Base-by-base conservation (phyloP, 2,113 vertebrate species). In the Tursiops truncatus region DNA sequence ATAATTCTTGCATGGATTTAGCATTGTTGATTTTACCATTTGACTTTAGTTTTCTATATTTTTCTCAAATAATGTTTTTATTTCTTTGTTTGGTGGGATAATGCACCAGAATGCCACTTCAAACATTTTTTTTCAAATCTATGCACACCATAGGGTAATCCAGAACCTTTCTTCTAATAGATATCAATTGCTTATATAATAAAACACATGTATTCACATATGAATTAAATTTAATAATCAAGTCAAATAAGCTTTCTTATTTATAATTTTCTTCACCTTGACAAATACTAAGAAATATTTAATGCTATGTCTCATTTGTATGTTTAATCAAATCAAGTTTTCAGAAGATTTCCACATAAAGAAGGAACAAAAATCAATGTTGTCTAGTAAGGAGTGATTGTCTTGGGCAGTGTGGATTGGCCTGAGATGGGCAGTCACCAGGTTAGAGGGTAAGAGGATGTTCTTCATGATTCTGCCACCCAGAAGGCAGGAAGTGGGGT, bases 191-290 rank as follows among this genome's bases (percentile, higher is more conserved):
- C 9, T 97, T 76, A 20, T 77, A 62, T 94, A 28, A 60, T 50
- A 74, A 96, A 94, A 68, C n/a, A 74, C 41, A 85, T 56, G 20
- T 12, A 80, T 56, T 94, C 84, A 94, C 21, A 70, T 71, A 70
- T 65, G 31, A n/a, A 38, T 88, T 73, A 94, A 84, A 81, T 88
- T 65, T 94, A 88, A 88, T 81, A 93, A 70, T 95, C 28, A 38
- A 93, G 26, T 76, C 38, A 95, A 71, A 67, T 74, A 53, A 74
- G 1, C 33, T 68, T 82, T 93, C 47, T 47, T 79, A 71, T 41
- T 96, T 87, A 50, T 73, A 73, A 76, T 76, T 92, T 88, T 83
- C 28, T 83, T 90, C 68, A 94, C 41, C 17, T 76, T 89, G 33
- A 87, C 58, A 93, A 91, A 90, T 62, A 62, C n/a, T 81, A 50